Evolutionary conservation across 2,888 invertebrate genomes (phyloP).

Genomic region (Patella caerulea): DNA sequence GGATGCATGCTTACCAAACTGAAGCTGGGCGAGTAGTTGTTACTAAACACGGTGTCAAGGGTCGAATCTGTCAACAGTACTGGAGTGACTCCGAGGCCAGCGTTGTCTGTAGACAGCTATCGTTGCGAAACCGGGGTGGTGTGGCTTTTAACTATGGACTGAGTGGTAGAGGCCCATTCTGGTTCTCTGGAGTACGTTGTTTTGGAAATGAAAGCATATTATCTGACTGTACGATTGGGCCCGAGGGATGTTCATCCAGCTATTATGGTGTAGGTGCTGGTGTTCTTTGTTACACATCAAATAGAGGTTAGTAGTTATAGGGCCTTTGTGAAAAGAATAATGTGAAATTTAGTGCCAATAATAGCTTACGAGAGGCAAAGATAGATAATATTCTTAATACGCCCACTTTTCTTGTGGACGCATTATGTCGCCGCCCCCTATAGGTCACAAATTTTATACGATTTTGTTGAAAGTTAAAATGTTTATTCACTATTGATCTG

Average conservation of each 20-base stretch:
- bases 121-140: not conserved
- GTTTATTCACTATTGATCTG: too few species aligned
- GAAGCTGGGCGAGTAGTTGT: constrained; percentile 76
- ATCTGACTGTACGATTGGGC: constrained; percentile 36
- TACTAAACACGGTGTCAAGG: constrained; percentile 80
- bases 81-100: constrained; percentile 15
- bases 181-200: constrained; percentile 3
- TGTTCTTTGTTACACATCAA: constrained; percentile 44
- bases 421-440: too few species aligned
- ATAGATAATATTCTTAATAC: too few species aligned
- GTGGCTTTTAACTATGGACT: not conserved
- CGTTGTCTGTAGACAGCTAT: constrained; percentile 14
- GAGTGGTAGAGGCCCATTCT: constrained; percentile 9
- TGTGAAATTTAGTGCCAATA: too few species aligned
- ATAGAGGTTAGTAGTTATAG: not conserved
- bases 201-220: constrained; percentile 18
- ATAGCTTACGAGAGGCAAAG: too few species aligned
- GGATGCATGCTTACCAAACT: constrained; percentile 33
- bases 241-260: constrained; percentile 47
- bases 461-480: too few species aligned
- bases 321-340: too few species aligned
- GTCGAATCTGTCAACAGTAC: constrained; percentile 12
- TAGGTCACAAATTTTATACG: too few species aligned
- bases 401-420: too few species aligned
- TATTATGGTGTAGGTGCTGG: constrained; percentile 43